Conservation (phyloP, 2,888 invertebrate genomes). For the Hymenopus coronatus region DNA sequence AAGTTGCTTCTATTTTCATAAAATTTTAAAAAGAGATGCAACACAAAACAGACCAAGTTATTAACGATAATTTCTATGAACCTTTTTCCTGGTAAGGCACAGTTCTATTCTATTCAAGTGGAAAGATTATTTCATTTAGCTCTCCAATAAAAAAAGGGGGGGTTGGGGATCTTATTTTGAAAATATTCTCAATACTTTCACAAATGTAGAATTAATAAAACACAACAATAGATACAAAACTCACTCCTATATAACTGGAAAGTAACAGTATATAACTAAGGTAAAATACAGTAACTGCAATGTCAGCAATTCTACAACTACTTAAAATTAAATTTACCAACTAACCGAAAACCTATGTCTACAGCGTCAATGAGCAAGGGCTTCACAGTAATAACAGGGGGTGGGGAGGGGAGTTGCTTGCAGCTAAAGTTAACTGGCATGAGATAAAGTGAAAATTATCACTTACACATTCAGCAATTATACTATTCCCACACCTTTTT, state of each 20-base stretch:
- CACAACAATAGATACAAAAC: background rate
- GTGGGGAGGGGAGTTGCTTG: background rate
- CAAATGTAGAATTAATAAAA: background rate
- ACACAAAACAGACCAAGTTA: background rate
- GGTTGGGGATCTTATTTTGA: background rate
- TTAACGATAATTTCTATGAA: background rate
- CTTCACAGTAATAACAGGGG: background rate
- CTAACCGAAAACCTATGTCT: background rate
- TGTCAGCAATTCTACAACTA: background rate
- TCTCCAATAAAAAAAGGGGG: background rate
- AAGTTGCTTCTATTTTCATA: background rate
- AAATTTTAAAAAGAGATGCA: background rate
- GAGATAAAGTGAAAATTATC: background rate
- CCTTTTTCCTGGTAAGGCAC: conserved; percentile 10
- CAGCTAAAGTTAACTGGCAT: background rate
- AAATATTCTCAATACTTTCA: background rate
- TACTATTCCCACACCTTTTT: background rate
- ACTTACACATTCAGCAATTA: background rate
- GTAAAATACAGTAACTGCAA: background rate
- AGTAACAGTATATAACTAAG: background rate
- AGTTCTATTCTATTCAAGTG: conserved; percentile 9
- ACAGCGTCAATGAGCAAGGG: background rate
- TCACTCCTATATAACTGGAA: background rate
- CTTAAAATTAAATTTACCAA: background rate
- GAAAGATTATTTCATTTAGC: background rate